Evolutionary conservation across 2,888 invertebrate species (phyloP).

Genomic region (Nomada fabriciana): DNA sequence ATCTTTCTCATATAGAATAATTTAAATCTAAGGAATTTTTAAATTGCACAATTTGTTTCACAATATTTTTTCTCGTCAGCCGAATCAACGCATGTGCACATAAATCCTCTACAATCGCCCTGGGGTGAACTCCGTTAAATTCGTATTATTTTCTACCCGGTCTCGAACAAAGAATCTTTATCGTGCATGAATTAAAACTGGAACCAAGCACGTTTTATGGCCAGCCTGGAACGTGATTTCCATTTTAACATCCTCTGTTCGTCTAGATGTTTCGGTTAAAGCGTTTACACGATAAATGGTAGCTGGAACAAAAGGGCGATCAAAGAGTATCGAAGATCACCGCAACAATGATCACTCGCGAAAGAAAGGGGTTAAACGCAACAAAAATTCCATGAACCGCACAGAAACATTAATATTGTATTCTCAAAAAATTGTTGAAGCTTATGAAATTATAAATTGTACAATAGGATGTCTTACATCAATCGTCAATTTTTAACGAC

Average conservation of each 20-base stretch:
- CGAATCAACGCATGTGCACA: not conserved
- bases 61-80: too few species aligned
- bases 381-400: too few species aligned
- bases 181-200: conserved; percentile 24
- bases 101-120: not conserved
- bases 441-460: too few species aligned
- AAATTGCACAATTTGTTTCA: too few species aligned
- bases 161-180: conserved; percentile 23
- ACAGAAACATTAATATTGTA: too few species aligned
- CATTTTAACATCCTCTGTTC: conserved; percentile 22
- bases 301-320: conserved; percentile 13
- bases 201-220: conserved; percentile 29
- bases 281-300: not conserved
- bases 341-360: too few species aligned
- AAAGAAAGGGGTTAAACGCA: not conserved
- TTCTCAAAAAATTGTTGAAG: too few species aligned
- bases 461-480: too few species aligned
- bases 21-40: not conserved
- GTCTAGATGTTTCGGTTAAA: conserved; percentile 13
- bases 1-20: not conserved
- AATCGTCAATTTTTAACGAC: too few species aligned
- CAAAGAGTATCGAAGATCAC: not conserved
- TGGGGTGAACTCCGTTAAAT: not conserved
- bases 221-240: conserved; percentile 21
- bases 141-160: conserved; percentile 7